A percentile compares a stretch with the other conserved stretches of the same genome.
phyloP scores from a whole-genome alignment of 2,113 vertebrate species.

The Callipepla californica region DNA sequence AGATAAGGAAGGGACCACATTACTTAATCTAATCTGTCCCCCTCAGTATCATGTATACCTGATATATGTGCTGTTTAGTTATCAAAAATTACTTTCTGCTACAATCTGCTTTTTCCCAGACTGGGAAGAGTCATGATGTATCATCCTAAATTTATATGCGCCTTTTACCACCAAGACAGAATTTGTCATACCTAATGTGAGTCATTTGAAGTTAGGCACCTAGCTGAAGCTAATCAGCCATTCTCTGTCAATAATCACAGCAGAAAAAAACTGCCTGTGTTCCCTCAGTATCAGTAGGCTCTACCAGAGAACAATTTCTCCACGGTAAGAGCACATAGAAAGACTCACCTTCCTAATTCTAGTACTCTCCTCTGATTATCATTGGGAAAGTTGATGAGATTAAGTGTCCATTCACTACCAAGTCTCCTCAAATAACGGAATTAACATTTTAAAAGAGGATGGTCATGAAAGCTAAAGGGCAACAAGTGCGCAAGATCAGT shows the following conservation, averaged over 20 bases:
- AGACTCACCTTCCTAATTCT: neutral
- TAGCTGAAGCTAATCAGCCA: neutral
- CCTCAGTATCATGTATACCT: neutral
- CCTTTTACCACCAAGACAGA: neutral
- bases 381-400: neutral
- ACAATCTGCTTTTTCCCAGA: neutral
- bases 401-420: neutral
- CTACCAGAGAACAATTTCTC: neutral
- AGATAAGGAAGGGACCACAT: neutral
- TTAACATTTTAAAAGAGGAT: neutral
- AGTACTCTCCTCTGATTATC: neutral
- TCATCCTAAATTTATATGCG: neutral
- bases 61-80: neutral
- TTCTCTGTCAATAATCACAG: neutral
- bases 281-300: neutral
- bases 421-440: neutral
- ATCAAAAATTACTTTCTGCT: neutral
- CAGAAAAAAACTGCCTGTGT: neutral
- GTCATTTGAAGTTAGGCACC: neutral
- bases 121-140: neutral
- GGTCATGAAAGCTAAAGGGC: neutral
- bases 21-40: neutral
- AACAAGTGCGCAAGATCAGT: neutral
- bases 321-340: neutral
- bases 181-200: neutral